These are phyloP conservation scores for Heteronetta atricapilla DNA, from an alignment of 2,113 vertebrate species.

Conservation along the genomic window DNA sequence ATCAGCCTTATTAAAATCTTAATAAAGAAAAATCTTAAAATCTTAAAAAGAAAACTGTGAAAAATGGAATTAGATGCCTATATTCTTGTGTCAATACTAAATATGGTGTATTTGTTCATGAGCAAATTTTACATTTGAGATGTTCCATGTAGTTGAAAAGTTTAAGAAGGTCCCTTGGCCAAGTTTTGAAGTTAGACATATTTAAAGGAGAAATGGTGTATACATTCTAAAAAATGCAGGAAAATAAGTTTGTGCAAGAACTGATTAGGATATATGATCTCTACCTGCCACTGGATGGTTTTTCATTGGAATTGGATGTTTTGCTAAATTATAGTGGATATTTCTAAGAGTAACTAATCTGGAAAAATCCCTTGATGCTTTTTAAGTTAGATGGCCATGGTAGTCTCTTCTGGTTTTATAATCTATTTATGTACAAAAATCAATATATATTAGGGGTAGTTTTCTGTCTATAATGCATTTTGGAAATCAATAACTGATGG, in stretches of 20 bases:
- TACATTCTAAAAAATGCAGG: not conserved
- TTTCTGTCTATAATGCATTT: not conserved
- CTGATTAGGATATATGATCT: accelerated
- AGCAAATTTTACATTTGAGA: not conserved
- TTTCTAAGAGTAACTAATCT: not conserved
- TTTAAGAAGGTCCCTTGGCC: not conserved
- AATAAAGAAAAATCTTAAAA: no score
- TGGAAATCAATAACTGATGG: not conserved
- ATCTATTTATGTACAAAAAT: not conserved
- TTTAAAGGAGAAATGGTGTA: not conserved
- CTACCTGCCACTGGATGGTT: not conserved
- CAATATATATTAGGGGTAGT: not conserved
- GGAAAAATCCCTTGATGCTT: not conserved
- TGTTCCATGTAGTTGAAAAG: not conserved
- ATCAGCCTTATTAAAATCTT: not conserved
- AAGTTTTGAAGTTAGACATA: not conserved
- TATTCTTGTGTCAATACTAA: not conserved
- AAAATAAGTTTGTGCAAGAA: not conserved
- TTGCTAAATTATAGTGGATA: not conserved
- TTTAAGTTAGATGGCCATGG: not conserved
- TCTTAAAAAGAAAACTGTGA: not conserved
- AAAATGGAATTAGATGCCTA: not conserved
- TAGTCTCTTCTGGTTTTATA: not conserved
- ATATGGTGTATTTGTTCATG: not conserved
- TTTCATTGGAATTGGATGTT: not conserved